phyloP scores from a whole-genome alignment of 2,113 vertebrate genomes.

The Cnemophilus loriae region DNA sequence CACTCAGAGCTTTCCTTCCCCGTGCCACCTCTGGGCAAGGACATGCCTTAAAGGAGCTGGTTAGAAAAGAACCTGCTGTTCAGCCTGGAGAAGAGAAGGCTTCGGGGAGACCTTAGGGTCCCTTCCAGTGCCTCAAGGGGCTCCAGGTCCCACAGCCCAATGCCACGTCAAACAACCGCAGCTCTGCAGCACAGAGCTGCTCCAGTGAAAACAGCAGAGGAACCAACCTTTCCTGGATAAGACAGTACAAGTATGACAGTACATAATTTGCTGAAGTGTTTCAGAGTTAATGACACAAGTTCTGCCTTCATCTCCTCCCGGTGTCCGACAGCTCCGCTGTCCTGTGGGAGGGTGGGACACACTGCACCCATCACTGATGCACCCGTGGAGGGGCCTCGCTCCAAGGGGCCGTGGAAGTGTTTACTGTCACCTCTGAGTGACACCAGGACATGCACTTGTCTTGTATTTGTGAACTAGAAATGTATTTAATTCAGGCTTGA shows the following conservation, averaged over 20 bases:
- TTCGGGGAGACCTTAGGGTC: background rate
- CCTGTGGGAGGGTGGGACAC: background rate
- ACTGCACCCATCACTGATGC: rapidly evolving
- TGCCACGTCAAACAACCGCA: rapidly evolving
- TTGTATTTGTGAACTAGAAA: background rate
- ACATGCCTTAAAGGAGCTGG: rapidly evolving
- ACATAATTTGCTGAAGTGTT: background rate
- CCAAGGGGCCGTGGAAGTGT: background rate
- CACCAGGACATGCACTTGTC: background rate
- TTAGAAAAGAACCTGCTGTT: background rate
- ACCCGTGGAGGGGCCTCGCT: rapidly evolving
- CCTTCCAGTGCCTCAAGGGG: background rate
- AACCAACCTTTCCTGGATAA: rapidly evolving
- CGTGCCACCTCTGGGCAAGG: background rate
- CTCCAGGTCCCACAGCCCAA: background rate
- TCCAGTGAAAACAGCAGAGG: background rate
- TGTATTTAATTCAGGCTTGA: background rate
- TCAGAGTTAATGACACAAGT: background rate
- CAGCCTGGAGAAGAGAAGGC: background rate
- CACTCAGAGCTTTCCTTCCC: background rate
- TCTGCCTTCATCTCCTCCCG: background rate
- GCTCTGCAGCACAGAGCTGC: background rate
- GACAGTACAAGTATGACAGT: background rate
- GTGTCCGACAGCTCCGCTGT: background rate
- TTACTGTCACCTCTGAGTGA: background rate